Base-by-base conservation (phyloP, 2,888 invertebrate genomes). In the Thyatira batis region DNA sequence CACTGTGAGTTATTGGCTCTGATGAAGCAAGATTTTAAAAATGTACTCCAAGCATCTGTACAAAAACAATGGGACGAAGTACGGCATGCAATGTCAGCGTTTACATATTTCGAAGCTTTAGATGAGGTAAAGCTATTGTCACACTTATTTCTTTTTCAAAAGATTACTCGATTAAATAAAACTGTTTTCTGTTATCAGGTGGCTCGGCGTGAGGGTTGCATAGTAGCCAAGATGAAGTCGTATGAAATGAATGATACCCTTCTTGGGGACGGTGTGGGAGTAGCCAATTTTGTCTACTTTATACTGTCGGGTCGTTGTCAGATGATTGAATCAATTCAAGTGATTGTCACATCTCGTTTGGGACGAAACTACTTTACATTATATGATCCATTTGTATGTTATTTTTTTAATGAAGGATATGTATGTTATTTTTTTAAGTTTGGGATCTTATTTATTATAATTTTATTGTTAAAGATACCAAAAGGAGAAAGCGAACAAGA, bases 61-160 rank as follows among this genome's bases (percentile, higher is more conserved):
- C 87, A 93, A 69, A 88, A 92, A 52, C 92, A 94, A 67, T 95
- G 95, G 95, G 93, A 94, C 54, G 89, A 93, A 67, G 92, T 95
- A 13, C 88, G 88, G 46, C 82, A 81, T 4, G 94, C 94, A 0
- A 92, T 95, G 89, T 85, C 92, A 2, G 89, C 90, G 45, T 95
- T 95, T 60, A 92, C 93, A 46, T 95, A 95, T 71, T 95, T 95
- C 69, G 92, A 94, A 64, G 88, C 87, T 10, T 93, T 95, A 82
- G 92, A 93, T 65, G 92, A 93, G 74, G 89, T 86, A 65, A 62
- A 58, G 33, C n/a, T 13, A 6, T 39, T 8, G 6, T 2, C 11
- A 13, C 5, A 13, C 50, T 43, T 9, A 44, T 43, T 10, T 20
- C 5, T 10, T 49, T 50, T n/a, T n/a, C n/a, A 20, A 39, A 39